These are phyloP conservation scores for Oostethus manadensis DNA, from an alignment of 2,113 vertebrate species.

Conservation along the genomic window DNA sequence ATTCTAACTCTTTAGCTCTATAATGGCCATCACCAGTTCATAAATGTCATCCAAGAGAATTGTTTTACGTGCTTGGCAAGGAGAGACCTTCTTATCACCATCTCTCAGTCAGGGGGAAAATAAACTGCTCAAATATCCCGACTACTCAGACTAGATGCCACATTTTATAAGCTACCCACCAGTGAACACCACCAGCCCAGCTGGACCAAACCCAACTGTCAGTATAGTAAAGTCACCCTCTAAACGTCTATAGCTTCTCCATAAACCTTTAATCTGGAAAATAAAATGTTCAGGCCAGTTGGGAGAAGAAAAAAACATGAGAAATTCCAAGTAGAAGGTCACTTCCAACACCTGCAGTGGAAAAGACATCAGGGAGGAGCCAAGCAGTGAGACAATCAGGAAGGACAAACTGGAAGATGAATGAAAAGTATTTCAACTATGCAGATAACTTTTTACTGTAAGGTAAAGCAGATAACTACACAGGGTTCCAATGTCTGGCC, in stretches of 20 bases:
- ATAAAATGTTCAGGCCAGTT: conserved; percentile 48
- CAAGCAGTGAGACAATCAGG: conserved; percentile 24
- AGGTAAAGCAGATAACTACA: conserved; percentile 42
- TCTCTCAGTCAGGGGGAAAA: conserved; percentile 5
- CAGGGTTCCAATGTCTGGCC: too few relatives aligned
- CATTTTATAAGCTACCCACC: conserved; percentile 28
- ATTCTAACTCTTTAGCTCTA: conserved; percentile 13
- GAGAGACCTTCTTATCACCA: conserved; percentile 23
- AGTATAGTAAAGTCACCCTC: conserved; percentile 29
- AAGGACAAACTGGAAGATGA: conserved; percentile 25
- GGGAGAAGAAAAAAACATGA: conserved; percentile 24
- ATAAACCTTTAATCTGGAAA: conserved; percentile 66
- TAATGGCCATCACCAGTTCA: conserved; percentile 33
- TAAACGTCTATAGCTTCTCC: conserved; percentile 50
- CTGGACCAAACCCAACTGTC: conserved; percentile 3
- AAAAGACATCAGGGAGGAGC: conserved; percentile 60
- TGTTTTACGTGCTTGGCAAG: conserved; percentile 33
- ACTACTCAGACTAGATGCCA: conserved; percentile 23
- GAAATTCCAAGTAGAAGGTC: conserved; percentile 45
- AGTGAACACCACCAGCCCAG: conserved; percentile 13
- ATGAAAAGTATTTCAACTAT: conserved; percentile 25
- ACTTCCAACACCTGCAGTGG: conserved; percentile 47
- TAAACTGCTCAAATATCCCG: conserved; percentile 15
- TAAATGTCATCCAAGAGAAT: conserved; percentile 46
- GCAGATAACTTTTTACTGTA: conserved; percentile 13